Percentiles rank a stretch among this genome's conserved stretches.
Conservation (phyloP, 1,140 invertebrate species). For the fruit fly (Drosophila melanogaster) region Release_6_plus_ISO1_MT NC_004354.4:20075501-20076000, state of each 20-base stretch:
- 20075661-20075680: slow-evolving; percentile 46
- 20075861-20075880: neutral
- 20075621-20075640: slow-evolving; percentile 56
- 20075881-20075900: neutral
- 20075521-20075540: slow-evolving; percentile 60
- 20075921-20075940: slow-evolving; percentile 16
- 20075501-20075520: slow-evolving; percentile 27
- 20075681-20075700: slow-evolving; percentile 44
- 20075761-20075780: slow-evolving; percentile 10
- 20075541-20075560: slow-evolving; percentile 52
- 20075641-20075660: slow-evolving; percentile 72
- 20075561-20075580: slow-evolving; percentile 3
- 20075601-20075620: slow-evolving; percentile 28
- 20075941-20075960: slow-evolving; percentile 46
- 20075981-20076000: slow-evolving; percentile 7
- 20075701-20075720: slow-evolving; percentile 13
- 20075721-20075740: slow-evolving; percentile 50
- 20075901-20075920: neutral
- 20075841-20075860: too few relatives aligned
- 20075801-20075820: slow-evolving; percentile 63
- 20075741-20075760: slow-evolving; percentile 43
- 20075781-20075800: slow-evolving; percentile 53
- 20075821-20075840: neutral
- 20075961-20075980: slow-evolving; percentile 73
- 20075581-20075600: slow-evolving; percentile 22